phyloP scores from a whole-genome alignment of 2,797 vertebrate species.

The Merluccius polli region DNA sequence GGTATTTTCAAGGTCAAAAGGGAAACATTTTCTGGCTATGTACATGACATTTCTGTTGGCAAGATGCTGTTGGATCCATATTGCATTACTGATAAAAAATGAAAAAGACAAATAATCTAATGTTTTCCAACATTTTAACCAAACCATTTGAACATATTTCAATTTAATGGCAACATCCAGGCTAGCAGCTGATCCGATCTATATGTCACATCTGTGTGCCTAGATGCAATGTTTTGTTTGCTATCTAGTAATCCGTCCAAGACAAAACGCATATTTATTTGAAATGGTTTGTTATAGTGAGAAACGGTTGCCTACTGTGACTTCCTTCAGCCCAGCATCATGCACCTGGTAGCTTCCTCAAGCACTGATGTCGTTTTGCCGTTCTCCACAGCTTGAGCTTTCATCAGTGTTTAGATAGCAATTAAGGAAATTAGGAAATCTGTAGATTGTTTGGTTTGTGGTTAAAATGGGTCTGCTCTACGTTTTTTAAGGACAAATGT shows the following conservation, averaged over 20 bases:
- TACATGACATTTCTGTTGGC: background rate
- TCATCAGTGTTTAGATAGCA: slow-evolving; percentile 64
- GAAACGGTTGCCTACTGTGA: slow-evolving; percentile 29
- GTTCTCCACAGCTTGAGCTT: slow-evolving; percentile 48
- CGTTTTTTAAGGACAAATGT: slow-evolving; percentile 46
- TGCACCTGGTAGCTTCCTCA: slow-evolving; percentile 30
- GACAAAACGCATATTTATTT: slow-evolving; percentile 11
- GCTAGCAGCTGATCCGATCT: background rate
- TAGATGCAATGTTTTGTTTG: slow-evolving; percentile 13
- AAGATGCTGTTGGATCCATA: background rate
- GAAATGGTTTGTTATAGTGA: slow-evolving; percentile 29
- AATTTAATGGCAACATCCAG: background rate
- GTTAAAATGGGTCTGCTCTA: slow-evolving; percentile 36
- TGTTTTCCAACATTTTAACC: background rate
- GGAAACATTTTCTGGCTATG: background rate
- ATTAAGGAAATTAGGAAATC: slow-evolving; percentile 44
- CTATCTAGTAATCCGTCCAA: slow-evolving; percentile 7
- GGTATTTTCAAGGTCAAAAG: slow-evolving; percentile 34
- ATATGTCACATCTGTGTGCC: background rate
- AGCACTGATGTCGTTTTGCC: slow-evolving; percentile 50
- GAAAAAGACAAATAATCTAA: background rate
- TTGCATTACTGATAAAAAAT: background rate
- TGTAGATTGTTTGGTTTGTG: slow-evolving; percentile 45
- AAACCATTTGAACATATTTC: background rate
- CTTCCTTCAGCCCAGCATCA: slow-evolving; percentile 37